Evolutionary conservation across 2,113 vertebrate genomes (phyloP), one percentile per base, ranked within the genome.

Genomic region (Mirza zaza): DNA sequence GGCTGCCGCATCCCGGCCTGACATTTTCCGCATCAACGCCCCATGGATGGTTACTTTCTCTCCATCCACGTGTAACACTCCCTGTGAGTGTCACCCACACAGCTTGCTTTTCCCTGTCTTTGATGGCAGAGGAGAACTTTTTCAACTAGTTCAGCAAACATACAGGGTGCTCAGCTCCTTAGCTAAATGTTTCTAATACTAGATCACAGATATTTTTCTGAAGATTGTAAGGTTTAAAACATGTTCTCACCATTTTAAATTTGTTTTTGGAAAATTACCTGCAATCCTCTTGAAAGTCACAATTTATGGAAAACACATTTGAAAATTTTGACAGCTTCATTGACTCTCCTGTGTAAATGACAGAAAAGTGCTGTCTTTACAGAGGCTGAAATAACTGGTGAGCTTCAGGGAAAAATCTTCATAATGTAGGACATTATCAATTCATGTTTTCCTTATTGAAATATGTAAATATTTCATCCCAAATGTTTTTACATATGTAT

Each of bases 1-100:
- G 45, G 45, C 8, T 7, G 45, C 45, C 45, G 45, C 45, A n/a
- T 45, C 8, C 45, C 45, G 45, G 45, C 45, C 45, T 45, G 45
- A 45, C 45, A 8, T 45, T 45, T 45, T 45, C 45, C 7, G 45
- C 45, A 45, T 45, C 45, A 45, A 55, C 18, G 18, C 20, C 17
- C 15, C 23, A 15, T 10, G 1, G 21, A 6, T 20, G 21, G 23
- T 20, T 42, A 17, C 45, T 5, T 39, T 4, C 8, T 83, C 39
- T 6, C 27, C 5, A 8, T 12, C 4, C 15, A 39, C 4, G n/a
- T n/a, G n/a, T n/a, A n/a, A 17, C 9, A 9, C 7, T 20, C 8
- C 14, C n/a, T 11, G 21, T 0, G 1, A 13, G 14, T 48, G 6
- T 23, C 20, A 15, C 8, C 8, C 4, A 0, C 1, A 0, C 3